These are phyloP conservation scores for Poecilia velifera DNA, from an alignment of 2,797 vertebrate species.

Conservation along the genomic window DNA sequence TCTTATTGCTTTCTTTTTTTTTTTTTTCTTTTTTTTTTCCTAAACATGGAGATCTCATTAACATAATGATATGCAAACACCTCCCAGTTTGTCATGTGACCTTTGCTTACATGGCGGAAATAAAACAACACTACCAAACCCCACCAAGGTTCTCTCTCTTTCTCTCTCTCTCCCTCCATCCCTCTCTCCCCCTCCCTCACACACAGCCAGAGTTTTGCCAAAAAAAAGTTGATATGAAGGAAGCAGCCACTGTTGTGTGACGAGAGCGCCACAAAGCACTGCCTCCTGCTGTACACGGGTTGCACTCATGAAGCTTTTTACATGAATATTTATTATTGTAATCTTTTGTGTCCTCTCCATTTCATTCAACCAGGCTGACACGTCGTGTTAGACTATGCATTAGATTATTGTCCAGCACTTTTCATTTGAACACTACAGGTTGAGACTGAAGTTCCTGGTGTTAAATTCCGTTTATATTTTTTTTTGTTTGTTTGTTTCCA, in stretches of 20 bases:
- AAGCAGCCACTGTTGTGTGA: conserved; percentile 52
- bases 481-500: conserved; percentile 76
- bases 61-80: conserved; percentile 79
- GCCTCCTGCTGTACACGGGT: conserved; percentile 77
- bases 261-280: conserved; percentile 32
- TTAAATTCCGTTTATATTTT: conserved; percentile 69
- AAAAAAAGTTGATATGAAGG: conserved; percentile 75
- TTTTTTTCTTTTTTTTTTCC: conserved; percentile 56
- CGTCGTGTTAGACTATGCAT: conserved; percentile 87
- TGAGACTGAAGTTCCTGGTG: conserved; percentile 42
- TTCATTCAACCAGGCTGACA: conserved; percentile 78
- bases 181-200: conserved; percentile 39
- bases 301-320: conserved; percentile 75
- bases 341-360: conserved; percentile 84
- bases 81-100: conserved; percentile 84
- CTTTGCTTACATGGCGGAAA: conserved; percentile 81
- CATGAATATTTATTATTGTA: conserved; percentile 88
- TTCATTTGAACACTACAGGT: conserved; percentile 80
- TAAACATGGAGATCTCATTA: conserved; percentile 85
- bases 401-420: conserved; percentile 82
- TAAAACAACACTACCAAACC: conserved; percentile 37
- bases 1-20: conserved; percentile 52
- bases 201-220: conserved; percentile 83
- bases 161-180: conserved; percentile 42
- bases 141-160: conserved; percentile 77